Conservation (phyloP, 1,140 invertebrate genomes). For the Paralvinella palmiformis region DNA sequence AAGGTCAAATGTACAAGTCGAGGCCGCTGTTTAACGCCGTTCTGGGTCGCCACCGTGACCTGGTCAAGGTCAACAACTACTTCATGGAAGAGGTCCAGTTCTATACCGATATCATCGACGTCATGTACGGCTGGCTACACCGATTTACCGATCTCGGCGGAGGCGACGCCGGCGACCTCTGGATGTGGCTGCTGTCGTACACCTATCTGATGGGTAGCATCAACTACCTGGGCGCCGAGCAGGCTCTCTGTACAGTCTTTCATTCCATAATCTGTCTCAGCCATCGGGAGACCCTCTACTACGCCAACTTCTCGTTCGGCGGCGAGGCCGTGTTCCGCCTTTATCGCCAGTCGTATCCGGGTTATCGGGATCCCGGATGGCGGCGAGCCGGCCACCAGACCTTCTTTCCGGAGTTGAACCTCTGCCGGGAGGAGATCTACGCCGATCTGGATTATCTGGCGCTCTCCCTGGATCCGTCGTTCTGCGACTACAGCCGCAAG, state of each 20-base stretch:
- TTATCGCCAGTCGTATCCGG: conserved; percentile 18
- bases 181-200: conserved; percentile 12
- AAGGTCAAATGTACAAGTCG: conserved; percentile 8
- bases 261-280: conserved; percentile 21
- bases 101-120: conserved; percentile 20
- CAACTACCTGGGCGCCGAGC: conserved; percentile 21
- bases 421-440: conserved; percentile 18
- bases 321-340: conserved; percentile 18
- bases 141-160: neutral
- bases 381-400: neutral
- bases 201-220: conserved; percentile 17
- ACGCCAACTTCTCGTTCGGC: conserved; percentile 21
- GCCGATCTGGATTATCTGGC: conserved; percentile 17
- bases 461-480: conserved; percentile 14
- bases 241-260: conserved; percentile 19
- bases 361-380: conserved; percentile 3
- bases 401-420: conserved; percentile 17
- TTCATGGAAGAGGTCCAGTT: conserved; percentile 21
- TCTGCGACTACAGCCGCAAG: conserved; percentile 16
- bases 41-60: conserved; percentile 9
- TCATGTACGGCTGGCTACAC: conserved; percentile 18
- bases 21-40: conserved; percentile 17
- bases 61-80: conserved; percentile 18
- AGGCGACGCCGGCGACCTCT: neutral
- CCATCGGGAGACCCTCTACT: conserved; percentile 21